Percentiles rank a stretch among this genome's conserved stretches.
Conservation (phyloP, 2,888 invertebrate genomes). For the Herminia tarsipennalis region DNA sequence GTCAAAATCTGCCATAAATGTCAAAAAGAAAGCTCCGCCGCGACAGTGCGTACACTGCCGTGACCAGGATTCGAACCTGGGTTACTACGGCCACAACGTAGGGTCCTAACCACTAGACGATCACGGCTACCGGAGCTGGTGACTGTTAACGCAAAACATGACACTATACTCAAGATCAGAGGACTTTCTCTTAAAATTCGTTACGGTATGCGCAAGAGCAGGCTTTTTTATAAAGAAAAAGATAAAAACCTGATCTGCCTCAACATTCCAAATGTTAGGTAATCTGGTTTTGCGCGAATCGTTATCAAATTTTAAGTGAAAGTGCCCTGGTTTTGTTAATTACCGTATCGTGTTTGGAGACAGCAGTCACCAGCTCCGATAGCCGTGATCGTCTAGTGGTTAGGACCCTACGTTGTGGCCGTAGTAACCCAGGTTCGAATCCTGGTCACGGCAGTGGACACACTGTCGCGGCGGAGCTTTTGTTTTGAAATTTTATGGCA, state of each 20-base stretch:
- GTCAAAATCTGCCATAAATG: no score
- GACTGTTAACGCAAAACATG: conserved; percentile 5
- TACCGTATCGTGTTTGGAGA: no score
- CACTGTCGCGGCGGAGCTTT: conserved; percentile 51
- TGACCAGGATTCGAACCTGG: conserved; percentile 89
- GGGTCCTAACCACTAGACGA: conserved; percentile 87
- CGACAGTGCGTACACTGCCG: conserved; percentile 73
- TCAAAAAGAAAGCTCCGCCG: conserved; percentile 34
- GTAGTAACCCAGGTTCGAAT: conserved; percentile 91
- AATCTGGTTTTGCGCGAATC: no score
- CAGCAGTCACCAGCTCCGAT: no score
- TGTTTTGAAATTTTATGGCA: conserved; percentile 17
- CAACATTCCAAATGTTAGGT: no score
- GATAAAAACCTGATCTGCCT: no score
- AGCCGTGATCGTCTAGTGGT: conserved; percentile 75
- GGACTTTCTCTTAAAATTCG: no score
- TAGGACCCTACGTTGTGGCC: conserved; percentile 92
- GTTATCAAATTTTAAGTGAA: no score
- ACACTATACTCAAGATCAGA: no score
- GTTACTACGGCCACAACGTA: conserved; percentile 92
- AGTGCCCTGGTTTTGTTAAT: no score
- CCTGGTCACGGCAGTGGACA: conserved; percentile 75
- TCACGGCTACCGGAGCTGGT: conserved; percentile 56
- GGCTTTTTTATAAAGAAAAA: no score
- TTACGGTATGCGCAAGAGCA: no score